phyloP scores from a whole-genome alignment of 2,797 vertebrate species.

The Siniperca undulata region DNA sequence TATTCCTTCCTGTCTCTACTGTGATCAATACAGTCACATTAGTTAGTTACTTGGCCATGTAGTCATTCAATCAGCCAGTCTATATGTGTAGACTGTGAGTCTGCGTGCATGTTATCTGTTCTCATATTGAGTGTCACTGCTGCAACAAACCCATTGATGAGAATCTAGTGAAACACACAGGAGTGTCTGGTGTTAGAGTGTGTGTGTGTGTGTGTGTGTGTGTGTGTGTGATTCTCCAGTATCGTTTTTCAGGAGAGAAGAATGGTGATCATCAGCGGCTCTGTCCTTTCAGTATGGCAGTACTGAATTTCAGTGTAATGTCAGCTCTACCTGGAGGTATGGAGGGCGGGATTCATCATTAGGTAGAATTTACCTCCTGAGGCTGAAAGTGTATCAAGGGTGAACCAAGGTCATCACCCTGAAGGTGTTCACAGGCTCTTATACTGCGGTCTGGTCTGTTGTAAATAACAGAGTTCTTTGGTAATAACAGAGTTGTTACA shows the following conservation, averaged over 20 bases:
- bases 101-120: conserved; percentile 23
- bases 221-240: neutral
- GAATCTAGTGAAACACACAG: conserved; percentile 58
- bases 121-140: conserved; percentile 49
- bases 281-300: neutral
- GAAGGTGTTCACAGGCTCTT: neutral
- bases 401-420: conserved; percentile 31
- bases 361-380: neutral
- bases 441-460: neutral
- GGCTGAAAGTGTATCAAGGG: neutral
- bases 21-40: neutral
- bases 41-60: neutral
- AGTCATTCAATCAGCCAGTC: neutral
- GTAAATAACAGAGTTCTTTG: neutral
- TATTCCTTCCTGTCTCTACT: neutral
- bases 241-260: neutral
- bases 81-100: neutral
- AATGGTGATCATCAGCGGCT: neutral
- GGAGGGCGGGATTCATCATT: conserved; percentile 11
- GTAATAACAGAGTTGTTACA: neutral
- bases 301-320: conserved; percentile 11
- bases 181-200: conserved; percentile 14
- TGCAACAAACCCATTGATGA: conserved; percentile 65
- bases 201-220: conserved; percentile 14
- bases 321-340: conserved; percentile 24